phyloP scores from a whole-genome alignment of 2,113 vertebrate species.

The Pterocles orientalis region DNA sequence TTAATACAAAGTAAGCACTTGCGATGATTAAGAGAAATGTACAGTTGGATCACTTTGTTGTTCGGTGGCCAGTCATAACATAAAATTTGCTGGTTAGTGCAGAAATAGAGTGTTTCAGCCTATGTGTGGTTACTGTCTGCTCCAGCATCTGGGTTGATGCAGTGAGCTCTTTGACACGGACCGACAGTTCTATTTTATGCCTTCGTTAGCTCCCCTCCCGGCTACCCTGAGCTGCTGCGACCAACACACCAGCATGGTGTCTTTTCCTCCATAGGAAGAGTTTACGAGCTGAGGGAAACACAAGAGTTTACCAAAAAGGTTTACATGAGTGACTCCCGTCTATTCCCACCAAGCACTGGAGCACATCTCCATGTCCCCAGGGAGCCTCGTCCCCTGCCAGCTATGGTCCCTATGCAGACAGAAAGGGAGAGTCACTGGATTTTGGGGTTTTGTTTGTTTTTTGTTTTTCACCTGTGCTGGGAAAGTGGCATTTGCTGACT shows the following conservation, averaged over 20 bases:
- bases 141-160: conserved; percentile 4
- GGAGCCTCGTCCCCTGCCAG: not conserved
- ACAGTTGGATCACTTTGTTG: conserved; percentile 34
- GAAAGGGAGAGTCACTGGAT: not conserved
- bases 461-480: fast-evolving
- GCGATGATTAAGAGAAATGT: conserved; percentile 60
- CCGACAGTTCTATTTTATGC: not conserved
- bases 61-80: conserved; percentile 66
- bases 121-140: not conserved
- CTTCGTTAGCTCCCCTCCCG: not conserved
- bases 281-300: fast-evolving
- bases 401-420: not conserved
- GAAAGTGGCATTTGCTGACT: not conserved
- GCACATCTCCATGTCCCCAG: no score
- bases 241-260: fast-evolving
- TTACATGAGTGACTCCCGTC: fast-evolving
- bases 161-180: not conserved
- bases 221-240: not conserved
- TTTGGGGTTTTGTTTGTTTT: no score
- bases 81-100: conserved; percentile 48
- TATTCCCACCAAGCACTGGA: fast-evolving
- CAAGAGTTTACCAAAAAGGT: not conserved
- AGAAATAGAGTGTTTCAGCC: not conserved
- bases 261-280: fast-evolving
- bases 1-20: conserved; percentile 61